Base-by-base conservation (phyloP, 2,113 vertebrate species). In the Clarias batrachus region DNA sequence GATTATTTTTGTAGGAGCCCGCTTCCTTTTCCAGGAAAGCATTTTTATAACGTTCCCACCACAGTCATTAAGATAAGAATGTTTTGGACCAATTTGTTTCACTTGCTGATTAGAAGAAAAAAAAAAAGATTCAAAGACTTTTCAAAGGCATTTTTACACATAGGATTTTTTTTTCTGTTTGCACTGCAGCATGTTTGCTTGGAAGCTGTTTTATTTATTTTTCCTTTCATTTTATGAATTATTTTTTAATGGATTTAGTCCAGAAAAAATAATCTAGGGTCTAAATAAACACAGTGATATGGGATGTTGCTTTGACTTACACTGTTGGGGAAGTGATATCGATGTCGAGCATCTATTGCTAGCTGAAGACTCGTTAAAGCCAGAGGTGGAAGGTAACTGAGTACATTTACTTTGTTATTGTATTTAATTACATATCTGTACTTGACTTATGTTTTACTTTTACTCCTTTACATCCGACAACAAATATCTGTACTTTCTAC, bases 1-100 rank as follows among this genome's bases (percentile, higher is more conserved):
- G 91, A 94, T 94, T 95, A 93, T 94, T 96, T 96, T 95, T 94
- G 89, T 93, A 94, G 93, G 89, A 94, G 92, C 87, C 90, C 83
- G 94, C 94, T 94, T 93, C 94, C 93, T 94, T 3, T 90, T 93
- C 94, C 93, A 95, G 95, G 95, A 96, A 97, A 94, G 90, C 86
- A 88, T 92, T 95, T 93, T 92, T 93, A 89, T 93, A 89, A 93
- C 23, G 89, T 93, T 92, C 92, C 92, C 91, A 84, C 92, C 91
- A 89, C 93, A 93, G 92, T 90, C 91, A 92, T 93, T 92, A 86
- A 93, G 94, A 94, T 94, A 93, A 92, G 79, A 90, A 92, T 89
- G 81, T 88, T 84, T 84, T 71, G 78, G 52, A 89, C 6, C 2
- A 86, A 91, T 87, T 89, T 93, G 90, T 90, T 88, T 88, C 88